A percentile compares a stretch with the other conserved stretches of the same genome.
Conservation (phyloP, 2,113 vertebrate genomes). For the Choloepus hoffmanni region DNA sequence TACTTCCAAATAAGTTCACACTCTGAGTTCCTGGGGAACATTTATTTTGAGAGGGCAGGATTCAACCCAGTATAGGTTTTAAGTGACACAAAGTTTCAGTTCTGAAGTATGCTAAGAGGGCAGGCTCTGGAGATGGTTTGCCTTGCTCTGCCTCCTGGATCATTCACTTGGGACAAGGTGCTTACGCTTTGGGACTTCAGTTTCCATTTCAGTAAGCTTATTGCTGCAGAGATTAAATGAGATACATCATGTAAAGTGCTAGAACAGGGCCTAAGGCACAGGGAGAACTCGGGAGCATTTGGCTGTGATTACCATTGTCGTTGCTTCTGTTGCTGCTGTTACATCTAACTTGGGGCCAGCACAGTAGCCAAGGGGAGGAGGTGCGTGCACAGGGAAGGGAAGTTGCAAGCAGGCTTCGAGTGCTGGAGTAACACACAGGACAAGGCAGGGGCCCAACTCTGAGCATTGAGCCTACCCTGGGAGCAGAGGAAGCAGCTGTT, state of each 20-base stretch:
- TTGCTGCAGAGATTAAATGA: not conserved
- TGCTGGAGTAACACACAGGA: not conserved
- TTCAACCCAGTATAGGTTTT: no score
- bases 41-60: no score
- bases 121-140: not conserved
- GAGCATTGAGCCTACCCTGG: not conserved
- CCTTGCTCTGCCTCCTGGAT: not conserved
- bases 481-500: not conserved
- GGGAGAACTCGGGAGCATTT: not conserved
- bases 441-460: not conserved
- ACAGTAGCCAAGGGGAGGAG: not conserved
- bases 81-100: not conserved
- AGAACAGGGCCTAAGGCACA: not conserved
- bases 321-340: not conserved
- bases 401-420: not conserved
- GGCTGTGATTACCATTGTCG: not conserved
- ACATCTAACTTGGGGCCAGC: not conserved
- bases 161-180: not conserved
- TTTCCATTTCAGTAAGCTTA: conserved; percentile 11
- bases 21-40: no score
- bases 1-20: no score
- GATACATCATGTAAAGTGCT: not conserved
- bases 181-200: not conserved
- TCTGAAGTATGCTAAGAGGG: not conserved
- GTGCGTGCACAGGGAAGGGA: not conserved